Evolutionary conservation across 1,140 invertebrate species (phyloP).

Genomic region (Phymorhynchus buccinoides): DNA sequence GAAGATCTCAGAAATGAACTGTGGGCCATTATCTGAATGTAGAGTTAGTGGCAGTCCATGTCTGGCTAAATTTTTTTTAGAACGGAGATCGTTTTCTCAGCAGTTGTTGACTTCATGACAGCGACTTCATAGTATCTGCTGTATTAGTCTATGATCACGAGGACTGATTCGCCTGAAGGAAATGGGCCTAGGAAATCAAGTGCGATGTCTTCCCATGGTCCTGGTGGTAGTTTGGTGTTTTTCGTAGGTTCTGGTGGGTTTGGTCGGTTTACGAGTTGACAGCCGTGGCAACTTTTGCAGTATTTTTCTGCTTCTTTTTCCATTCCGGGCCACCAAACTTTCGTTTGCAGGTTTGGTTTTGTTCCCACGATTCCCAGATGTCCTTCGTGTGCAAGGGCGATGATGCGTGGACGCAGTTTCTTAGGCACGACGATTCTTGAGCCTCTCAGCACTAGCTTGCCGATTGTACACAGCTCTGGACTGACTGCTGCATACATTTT

Average conservation of each 20-base stretch:
- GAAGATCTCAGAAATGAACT: conserved; percentile 42
- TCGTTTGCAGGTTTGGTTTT: conserved; percentile 46
- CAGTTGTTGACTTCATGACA: conserved; percentile 43
- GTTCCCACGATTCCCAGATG: conserved; percentile 49
- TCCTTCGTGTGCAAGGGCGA: conserved; percentile 43
- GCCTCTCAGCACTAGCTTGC: conserved; percentile 45
- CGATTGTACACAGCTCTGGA: conserved; percentile 42
- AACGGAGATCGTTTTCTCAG: conserved; percentile 29
- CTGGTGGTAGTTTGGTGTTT: conserved; percentile 37
- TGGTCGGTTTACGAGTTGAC: conserved; percentile 44
- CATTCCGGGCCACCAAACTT: conserved; percentile 54
- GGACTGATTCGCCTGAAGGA: conserved; percentile 49
- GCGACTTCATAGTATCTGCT: conserved; percentile 47
- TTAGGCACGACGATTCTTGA: conserved; percentile 41
- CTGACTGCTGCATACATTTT: conserved; percentile 36
- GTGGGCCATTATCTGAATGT: conserved; percentile 46
- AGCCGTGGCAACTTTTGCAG: conserved; percentile 46
- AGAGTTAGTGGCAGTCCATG: conserved; percentile 45
- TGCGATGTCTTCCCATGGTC: conserved; percentile 49
- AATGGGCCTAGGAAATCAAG: conserved; percentile 50
- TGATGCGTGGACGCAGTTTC: conserved; percentile 21
- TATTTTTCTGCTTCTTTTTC: conserved; percentile 53
- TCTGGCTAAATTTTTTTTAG: conserved; percentile 44
- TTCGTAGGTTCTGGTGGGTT: conserved; percentile 42
- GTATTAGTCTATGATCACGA: conserved; percentile 50